Conservation (phyloP, 2,888 invertebrate species). For the Panzeria rudis region DNA sequence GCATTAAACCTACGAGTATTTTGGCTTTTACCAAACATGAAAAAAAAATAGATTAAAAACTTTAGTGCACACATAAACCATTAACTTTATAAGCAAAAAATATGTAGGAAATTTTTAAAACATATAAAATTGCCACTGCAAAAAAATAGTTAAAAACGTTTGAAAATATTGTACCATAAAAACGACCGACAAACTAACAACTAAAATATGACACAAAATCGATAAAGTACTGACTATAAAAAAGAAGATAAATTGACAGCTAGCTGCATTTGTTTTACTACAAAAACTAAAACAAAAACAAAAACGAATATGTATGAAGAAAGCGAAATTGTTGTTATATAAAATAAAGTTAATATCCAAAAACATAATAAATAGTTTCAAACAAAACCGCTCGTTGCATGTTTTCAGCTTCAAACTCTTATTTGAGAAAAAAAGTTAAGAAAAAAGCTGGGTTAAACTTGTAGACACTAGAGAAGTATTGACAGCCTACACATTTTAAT, state of each 20-base stretch:
- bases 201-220: conserved; percentile 61
- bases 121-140: background rate
- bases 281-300: too few species aligned
- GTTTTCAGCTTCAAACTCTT: background rate
- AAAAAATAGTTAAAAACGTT: conserved; percentile 2
- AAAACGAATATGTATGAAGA: background rate
- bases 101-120: background rate
- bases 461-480: background rate
- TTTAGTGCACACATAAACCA: background rate
- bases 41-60: background rate
- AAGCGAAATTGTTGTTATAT: background rate
- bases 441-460: background rate
- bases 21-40: background rate
- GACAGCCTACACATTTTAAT: too few species aligned
- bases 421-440: background rate
- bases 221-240: conserved; percentile 12
- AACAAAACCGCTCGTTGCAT: background rate
- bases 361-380: background rate
- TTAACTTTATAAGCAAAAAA: background rate
- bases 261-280: background rate
- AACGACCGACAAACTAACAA: conserved; percentile 13
- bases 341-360: background rate
- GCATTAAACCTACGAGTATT: background rate
- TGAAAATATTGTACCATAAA: conserved; percentile 1
- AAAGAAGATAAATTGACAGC: background rate